Evolutionary conservation across 30 jellyfish, hydroid and myxozoan genomes (phyloP).

Genomic region (Aurelia sp.): DNA sequence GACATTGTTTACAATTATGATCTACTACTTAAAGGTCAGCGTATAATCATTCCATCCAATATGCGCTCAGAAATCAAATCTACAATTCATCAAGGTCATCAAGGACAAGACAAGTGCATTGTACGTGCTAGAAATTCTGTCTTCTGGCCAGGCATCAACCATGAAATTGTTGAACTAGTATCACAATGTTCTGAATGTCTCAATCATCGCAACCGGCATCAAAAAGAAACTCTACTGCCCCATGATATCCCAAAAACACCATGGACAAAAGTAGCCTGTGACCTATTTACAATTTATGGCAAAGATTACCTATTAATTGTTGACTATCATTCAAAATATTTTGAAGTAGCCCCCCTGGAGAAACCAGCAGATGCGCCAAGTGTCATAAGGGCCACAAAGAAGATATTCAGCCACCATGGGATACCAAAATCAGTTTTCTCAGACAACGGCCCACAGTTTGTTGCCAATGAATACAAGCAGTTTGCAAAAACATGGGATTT

Average conservation of each 20-base stretch:
- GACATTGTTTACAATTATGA: slow-evolving; percentile 45
- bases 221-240: slow-evolving; percentile 7
- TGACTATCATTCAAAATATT: slow-evolving; percentile 52
- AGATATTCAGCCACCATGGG: not conserved
- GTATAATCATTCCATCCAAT: slow-evolving; percentile 46
- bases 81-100: slow-evolving; percentile 62
- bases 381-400: no score
- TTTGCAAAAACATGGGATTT: slow-evolving; percentile 65
- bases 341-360: slow-evolving; percentile 49
- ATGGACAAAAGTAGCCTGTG: slow-evolving; percentile 61
- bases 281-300: slow-evolving; percentile 40
- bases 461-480: slow-evolving; percentile 40
- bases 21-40: slow-evolving; percentile 61
- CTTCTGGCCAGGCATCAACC: slow-evolving; percentile 70
- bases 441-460: slow-evolving; percentile 67
- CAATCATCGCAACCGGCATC: slow-evolving; percentile 33
- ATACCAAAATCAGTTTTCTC: slow-evolving; percentile 56
- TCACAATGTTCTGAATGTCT: slow-evolving; percentile 47
- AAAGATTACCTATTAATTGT: slow-evolving; percentile 41
- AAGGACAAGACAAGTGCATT: slow-evolving; percentile 63
- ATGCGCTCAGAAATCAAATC: slow-evolving; percentile 47
- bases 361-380: no score
- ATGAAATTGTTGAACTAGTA: slow-evolving; percentile 38
- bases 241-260: slow-evolving; percentile 43
- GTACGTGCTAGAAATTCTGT: slow-evolving; percentile 46